phyloP scores from a whole-genome alignment of 2,888 invertebrate species.

The Digitonthophagus gazella region DNA sequence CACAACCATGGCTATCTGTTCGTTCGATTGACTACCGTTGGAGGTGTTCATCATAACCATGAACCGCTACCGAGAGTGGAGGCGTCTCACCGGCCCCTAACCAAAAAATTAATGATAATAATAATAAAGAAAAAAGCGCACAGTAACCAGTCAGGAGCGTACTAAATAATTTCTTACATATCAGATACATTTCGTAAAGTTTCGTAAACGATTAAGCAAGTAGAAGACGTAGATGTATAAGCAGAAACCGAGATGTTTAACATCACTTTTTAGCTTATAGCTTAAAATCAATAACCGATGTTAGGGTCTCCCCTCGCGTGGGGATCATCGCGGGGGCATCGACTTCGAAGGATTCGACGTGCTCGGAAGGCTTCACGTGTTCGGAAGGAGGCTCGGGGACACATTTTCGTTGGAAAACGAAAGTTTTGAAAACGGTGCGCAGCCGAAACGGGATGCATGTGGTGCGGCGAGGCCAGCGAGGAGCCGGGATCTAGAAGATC shows the following conservation, averaged over 20 bases:
- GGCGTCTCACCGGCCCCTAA: slow-evolving; percentile 42
- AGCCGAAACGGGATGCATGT: background rate
- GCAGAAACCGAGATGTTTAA: background rate
- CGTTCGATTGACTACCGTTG: slow-evolving; percentile 46
- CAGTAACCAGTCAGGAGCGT: background rate
- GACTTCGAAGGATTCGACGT: slow-evolving; percentile 35
- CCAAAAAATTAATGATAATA: slow-evolving; percentile 19
- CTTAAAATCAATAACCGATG: slow-evolving; percentile 51
- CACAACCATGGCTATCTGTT: slow-evolving; percentile 67
- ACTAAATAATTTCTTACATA: slow-evolving; percentile 19
- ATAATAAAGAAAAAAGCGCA: slow-evolving; percentile 8
- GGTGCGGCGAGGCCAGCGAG: background rate
- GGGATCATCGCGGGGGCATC: slow-evolving; percentile 44
- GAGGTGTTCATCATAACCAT: slow-evolving; percentile 51
- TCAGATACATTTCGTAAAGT: slow-evolving; percentile 24
- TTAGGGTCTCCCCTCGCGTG: slow-evolving; percentile 39
- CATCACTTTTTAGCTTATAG: slow-evolving; percentile 23
- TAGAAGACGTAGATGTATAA: no score
- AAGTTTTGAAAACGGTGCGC: no score
- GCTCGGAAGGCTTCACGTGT: slow-evolving; percentile 38
- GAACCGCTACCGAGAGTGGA: slow-evolving; percentile 41
- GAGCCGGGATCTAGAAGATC: no score
- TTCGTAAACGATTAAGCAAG: background rate
- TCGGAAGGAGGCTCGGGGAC: slow-evolving; percentile 22
- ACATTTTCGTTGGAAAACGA: background rate